Conservation (phyloP, 2,113 vertebrate genomes). For the Limnothrissa miodon region DNA sequence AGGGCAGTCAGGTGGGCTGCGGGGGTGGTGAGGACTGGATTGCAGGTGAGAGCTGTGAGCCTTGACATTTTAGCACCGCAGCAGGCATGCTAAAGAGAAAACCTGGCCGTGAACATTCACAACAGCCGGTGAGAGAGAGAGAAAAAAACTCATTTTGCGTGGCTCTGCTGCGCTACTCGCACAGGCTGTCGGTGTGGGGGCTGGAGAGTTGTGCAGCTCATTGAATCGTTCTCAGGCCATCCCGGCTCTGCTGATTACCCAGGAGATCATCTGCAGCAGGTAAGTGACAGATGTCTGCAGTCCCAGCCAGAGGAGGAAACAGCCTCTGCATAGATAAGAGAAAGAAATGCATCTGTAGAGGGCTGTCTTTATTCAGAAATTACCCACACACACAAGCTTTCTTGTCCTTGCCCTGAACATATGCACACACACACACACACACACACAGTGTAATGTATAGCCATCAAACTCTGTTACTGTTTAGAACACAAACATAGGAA, state of each 20-base stretch:
- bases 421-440: slow-evolving; percentile 2
- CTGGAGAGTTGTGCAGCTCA: slow-evolving; percentile 22
- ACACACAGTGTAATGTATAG: not conserved
- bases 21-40: not conserved
- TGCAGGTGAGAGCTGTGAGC: not conserved
- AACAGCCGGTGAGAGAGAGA: not conserved
- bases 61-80: not conserved
- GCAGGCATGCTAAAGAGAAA: slow-evolving; percentile 8
- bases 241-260: slow-evolving; percentile 41
- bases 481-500: too few species aligned
- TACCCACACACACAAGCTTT: not conserved
- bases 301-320: slow-evolving; percentile 23
- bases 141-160: slow-evolving; percentile 11
- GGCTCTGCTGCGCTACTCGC: not conserved
- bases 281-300: slow-evolving; percentile 38
- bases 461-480: too few species aligned
- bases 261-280: slow-evolving; percentile 39
- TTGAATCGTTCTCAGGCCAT: slow-evolving; percentile 44
- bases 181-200: not conserved
- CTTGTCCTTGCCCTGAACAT: not conserved
- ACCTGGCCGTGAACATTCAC: slow-evolving; percentile 5
- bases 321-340: slow-evolving; percentile 37
- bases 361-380: slow-evolving; percentile 49
- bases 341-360: slow-evolving; percentile 25
- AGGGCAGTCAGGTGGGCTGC: not conserved